These are phyloP conservation scores for Melangyna quadrimaculata DNA, from an alignment of 2,888 invertebrate genomes.

Conservation along the genomic window DNA sequence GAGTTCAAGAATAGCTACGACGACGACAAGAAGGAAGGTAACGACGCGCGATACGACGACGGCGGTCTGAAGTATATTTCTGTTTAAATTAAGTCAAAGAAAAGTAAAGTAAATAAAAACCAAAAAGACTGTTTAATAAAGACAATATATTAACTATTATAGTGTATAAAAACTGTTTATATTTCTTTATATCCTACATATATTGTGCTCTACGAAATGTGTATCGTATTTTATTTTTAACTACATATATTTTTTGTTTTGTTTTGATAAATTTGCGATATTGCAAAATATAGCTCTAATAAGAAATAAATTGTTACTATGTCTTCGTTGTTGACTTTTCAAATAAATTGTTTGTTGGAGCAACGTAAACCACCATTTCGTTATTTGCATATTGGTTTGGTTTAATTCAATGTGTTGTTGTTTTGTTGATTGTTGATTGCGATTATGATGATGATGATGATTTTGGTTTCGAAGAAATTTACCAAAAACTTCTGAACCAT, in stretches of 20 bases:
- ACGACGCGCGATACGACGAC: no score
- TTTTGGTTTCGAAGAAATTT: conserved; percentile 53
- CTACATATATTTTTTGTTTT: conserved; percentile 30
- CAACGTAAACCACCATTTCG: conserved; percentile 80
- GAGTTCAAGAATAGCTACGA: no score
- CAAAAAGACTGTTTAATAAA: no score
- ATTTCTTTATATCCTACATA: conserved; percentile 34
- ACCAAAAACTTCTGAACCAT: conserved; percentile 63
- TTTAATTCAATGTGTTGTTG: conserved; percentile 37
- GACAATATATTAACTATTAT: no score
- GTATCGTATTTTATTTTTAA: conserved; percentile 52
- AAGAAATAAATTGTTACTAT: conserved; percentile 31
- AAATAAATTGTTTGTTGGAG: conserved; percentile 78
- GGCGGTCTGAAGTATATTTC: no score
- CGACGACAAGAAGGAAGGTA: no score
- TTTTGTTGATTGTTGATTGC: conserved; percentile 40
- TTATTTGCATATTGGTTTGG: conserved; percentile 75
- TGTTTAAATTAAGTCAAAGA: no score
- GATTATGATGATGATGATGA: conserved; percentile 19
- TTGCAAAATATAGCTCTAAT: background rate
- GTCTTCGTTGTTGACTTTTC: conserved; percentile 65
- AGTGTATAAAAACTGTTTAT: no score
- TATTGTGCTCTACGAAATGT: conserved; percentile 68
- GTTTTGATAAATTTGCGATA: conserved; percentile 4
- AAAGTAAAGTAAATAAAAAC: no score